These are phyloP conservation scores for Temnothorax nylanderi DNA, from an alignment of 1,140 invertebrate species.

Conservation along the genomic window DNA sequence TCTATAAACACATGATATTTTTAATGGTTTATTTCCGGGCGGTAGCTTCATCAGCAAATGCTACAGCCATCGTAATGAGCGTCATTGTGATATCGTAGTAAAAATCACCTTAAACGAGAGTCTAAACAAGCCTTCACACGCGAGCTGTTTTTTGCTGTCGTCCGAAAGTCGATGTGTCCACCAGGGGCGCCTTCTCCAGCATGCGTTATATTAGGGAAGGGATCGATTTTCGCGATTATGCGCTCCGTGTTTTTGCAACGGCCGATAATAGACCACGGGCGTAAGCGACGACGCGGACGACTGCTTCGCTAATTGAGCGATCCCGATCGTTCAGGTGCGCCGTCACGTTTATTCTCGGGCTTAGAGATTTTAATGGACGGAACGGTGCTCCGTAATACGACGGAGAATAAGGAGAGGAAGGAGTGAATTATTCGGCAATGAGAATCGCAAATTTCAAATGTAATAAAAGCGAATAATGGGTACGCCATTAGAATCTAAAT, in stretches of 20 bases:
- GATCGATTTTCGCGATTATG: constrained; percentile 50
- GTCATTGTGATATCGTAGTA: neutral
- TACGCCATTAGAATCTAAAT: neutral
- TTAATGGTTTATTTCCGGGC: constrained; percentile 29
- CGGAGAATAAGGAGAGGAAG: neutral
- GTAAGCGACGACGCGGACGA: constrained; percentile 48
- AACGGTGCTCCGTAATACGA: constrained; percentile 7
- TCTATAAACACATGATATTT: constrained; percentile 28
- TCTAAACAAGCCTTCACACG: neutral
- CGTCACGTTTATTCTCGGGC: constrained; percentile 41
- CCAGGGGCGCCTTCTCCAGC: neutral
- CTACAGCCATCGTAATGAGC: neutral
- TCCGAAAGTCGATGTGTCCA: constrained; percentile 31
- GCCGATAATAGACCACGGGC: constrained; percentile 48
- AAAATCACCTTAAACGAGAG: neutral
- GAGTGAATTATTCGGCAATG: constrained; percentile 5
- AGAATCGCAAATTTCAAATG: constrained; percentile 11
- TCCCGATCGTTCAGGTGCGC: constrained; percentile 47
- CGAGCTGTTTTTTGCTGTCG: neutral
- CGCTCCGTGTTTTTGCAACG: constrained; percentile 39
- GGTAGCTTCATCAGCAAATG: neutral
- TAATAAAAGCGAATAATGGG: constrained; percentile 24
- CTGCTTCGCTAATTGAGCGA: constrained; percentile 50
- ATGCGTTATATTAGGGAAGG: neutral
- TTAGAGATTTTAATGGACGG: constrained; percentile 47